Percentiles rank a stretch among this genome's conserved stretches.
These are phyloP conservation scores for Melanostoma scalare DNA, from an alignment of 2,888 invertebrate genomes.

Conservation along the genomic window DNA sequence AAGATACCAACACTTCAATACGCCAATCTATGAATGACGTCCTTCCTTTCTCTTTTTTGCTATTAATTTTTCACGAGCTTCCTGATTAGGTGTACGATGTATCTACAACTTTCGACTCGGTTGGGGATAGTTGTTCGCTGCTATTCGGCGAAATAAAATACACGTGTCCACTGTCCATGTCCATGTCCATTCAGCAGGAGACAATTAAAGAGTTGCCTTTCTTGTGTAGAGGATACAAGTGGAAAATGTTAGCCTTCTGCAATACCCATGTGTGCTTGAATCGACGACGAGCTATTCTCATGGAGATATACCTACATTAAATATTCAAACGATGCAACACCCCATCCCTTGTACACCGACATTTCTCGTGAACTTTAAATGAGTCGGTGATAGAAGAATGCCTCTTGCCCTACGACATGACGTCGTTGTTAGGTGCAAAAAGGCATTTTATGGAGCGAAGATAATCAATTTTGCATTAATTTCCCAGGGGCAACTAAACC, in stretches of 20 bases:
- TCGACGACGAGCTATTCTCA: too few species aligned
- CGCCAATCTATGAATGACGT: not conserved
- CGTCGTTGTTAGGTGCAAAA: slow-evolving; percentile 33
- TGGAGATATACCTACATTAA: too few species aligned
- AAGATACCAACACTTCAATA: slow-evolving; percentile 5
- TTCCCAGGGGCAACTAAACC: slow-evolving; percentile 50
- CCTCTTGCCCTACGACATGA: too few species aligned
- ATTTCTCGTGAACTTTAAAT: slow-evolving; percentile 13
- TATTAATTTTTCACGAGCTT: slow-evolving; percentile 11
- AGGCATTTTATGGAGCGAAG: slow-evolving; percentile 11
- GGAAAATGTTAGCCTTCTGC: too few species aligned
- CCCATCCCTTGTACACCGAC: not conserved
- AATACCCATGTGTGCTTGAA: too few species aligned
- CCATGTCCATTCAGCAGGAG: too few species aligned
- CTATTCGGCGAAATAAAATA: not conserved
- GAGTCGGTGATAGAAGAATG: not conserved
- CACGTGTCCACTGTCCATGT: too few species aligned
- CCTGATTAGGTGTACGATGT: not conserved
- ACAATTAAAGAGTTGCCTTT: too few species aligned
- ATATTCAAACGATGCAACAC: too few species aligned
- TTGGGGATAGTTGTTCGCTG: slow-evolving; percentile 7
- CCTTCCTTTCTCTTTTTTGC: not conserved
- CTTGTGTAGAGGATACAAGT: too few species aligned
- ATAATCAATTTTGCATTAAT: slow-evolving; percentile 58
- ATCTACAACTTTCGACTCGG: not conserved